Percentiles rank a stretch among this genome's conserved stretches.
Evolutionary conservation across 2,888 invertebrate species (phyloP).

Genomic region (Netelia melanura): DNA sequence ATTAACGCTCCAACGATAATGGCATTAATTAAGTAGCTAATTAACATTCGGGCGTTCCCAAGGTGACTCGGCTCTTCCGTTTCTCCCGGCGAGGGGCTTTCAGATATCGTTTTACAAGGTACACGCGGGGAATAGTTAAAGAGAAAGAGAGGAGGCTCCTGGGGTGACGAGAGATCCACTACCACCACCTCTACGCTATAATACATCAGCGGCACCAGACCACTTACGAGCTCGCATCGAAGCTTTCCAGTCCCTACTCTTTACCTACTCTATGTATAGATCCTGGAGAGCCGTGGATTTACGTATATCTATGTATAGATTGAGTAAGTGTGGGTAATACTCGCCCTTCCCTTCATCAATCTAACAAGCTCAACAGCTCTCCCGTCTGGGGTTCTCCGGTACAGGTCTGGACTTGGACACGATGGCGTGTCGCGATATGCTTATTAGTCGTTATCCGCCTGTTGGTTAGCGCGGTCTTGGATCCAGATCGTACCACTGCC

Average conservation of each 20-base stretch:
- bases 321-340: constrained; percentile 43
- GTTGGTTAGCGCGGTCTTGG: constrained; percentile 55
- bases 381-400: constrained; percentile 30
- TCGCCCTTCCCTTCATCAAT: constrained; percentile 78
- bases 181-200: background rate
- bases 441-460: constrained; percentile 68
- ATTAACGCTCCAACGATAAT: constrained; percentile 73
- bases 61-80: constrained; percentile 54
- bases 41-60: constrained; percentile 76
- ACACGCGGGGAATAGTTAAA: constrained; percentile 28
- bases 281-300: constrained; percentile 22
- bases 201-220: background rate
- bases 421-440: constrained; percentile 73
- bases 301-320: constrained; percentile 11
- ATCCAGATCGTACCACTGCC: constrained; percentile 6
- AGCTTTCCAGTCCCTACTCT: background rate
- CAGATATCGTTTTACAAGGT: constrained; percentile 77
- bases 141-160: background rate
- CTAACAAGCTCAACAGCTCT: constrained; percentile 76
- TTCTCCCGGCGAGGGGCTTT: constrained; percentile 36
- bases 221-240: constrained; percentile 8
- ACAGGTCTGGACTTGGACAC: constrained; percentile 70
- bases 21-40: constrained; percentile 83
- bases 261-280: constrained; percentile 35
- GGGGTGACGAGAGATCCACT: constrained; percentile 15